Percentiles rank a stretch among this genome's conserved stretches.
These are phyloP conservation scores for Sialis lutaria DNA, from an alignment of 2,888 invertebrate species.

Conservation along the genomic window DNA sequence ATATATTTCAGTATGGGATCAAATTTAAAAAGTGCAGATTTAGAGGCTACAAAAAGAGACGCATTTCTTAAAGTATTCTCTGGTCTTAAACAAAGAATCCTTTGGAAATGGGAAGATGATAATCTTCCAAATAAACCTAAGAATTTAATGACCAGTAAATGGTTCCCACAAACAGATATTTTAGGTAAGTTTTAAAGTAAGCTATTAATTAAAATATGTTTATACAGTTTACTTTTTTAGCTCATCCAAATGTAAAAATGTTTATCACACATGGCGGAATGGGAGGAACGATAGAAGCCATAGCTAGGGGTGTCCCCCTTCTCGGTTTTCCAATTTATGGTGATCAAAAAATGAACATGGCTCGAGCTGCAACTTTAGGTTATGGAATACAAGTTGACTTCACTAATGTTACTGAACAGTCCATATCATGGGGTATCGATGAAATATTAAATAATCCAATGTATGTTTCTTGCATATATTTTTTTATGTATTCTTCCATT, in stretches of 20 bases:
- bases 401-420: constrained; percentile 23
- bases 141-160: constrained; percentile 38
- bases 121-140: constrained; percentile 31
- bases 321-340: constrained; percentile 32
- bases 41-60: constrained; percentile 30
- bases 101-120: constrained; percentile 56
- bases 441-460: constrained; percentile 21
- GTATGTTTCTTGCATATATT: constrained; percentile 8
- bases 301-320: constrained; percentile 28
- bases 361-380: constrained; percentile 24
- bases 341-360: constrained; percentile 30
- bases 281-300: constrained; percentile 34
- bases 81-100: constrained; percentile 38
- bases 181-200: constrained; percentile 24
- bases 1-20: constrained; percentile 43
- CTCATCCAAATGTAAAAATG: constrained; percentile 32
- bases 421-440: constrained; percentile 21
- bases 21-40: constrained; percentile 31
- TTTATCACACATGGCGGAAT: constrained; percentile 42
- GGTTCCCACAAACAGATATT: constrained; percentile 53
- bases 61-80: constrained; percentile 37
- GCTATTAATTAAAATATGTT: not conserved
- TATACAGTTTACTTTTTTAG: constrained; percentile 15
- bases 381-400: constrained; percentile 23
- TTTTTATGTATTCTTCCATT: constrained; percentile 3